Conservation (phyloP, 1,140 invertebrate genomes). For the Bombus waltoni region DNA sequence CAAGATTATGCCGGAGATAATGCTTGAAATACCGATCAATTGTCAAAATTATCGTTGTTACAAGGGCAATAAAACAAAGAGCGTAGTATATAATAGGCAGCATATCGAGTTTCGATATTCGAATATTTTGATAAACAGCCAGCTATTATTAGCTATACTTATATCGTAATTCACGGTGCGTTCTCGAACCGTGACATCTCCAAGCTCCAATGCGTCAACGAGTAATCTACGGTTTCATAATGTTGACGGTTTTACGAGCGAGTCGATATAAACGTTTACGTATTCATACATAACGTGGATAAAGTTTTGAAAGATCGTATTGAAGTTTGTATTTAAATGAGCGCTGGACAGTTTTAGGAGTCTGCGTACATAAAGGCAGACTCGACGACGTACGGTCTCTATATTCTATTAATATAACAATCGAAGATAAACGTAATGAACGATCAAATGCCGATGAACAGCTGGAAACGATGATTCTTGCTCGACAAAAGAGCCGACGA, state of each 20-base stretch:
- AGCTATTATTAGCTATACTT: too few species aligned
- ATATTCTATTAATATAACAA: not conserved
- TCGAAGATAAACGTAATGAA: not conserved
- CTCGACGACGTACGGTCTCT: not conserved
- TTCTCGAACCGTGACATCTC: not conserved
- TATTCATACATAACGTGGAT: not conserved
- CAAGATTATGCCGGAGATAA: too few species aligned
- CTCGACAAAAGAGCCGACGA: not conserved
- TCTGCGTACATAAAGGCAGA: not conserved
- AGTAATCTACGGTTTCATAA: constrained; percentile 5
- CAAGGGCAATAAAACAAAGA: too few species aligned
- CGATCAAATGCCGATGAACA: not conserved
- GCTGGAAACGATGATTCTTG: not conserved
- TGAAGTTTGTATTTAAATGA: not conserved
- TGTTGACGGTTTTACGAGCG: not conserved
- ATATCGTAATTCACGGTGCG: too few species aligned
- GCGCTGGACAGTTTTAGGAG: not conserved
- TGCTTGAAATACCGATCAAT: too few species aligned
- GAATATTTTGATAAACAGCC: too few species aligned
- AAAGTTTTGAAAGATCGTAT: not conserved
- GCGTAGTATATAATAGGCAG: not conserved
- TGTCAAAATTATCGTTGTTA: too few species aligned
- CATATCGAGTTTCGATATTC: too few species aligned
- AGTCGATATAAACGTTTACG: constrained; percentile 3
- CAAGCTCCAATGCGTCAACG: not conserved